Percentiles rank a stretch among this genome's conserved stretches.
Evolutionary conservation across 1,140 invertebrate genomes (phyloP).

Genomic region (Brachionus koreanus): DNA sequence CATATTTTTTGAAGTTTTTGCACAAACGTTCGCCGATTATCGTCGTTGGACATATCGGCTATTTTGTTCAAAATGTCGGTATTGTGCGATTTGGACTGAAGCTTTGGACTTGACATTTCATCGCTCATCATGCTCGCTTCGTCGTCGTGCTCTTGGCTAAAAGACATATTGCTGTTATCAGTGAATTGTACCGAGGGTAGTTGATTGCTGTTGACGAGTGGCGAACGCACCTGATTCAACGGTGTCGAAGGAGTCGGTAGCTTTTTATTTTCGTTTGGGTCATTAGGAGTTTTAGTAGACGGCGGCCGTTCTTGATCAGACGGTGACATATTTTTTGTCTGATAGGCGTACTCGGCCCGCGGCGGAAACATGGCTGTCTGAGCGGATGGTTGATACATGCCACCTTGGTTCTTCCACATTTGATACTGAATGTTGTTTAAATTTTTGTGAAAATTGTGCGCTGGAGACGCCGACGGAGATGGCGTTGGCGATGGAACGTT

Average conservation of each 20-base stretch:
- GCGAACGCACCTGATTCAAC: neutral
- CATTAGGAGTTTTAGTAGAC: neutral
- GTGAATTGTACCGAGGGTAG: neutral
- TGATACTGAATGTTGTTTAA: slow-evolving; percentile 30
- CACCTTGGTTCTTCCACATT: slow-evolving; percentile 13
- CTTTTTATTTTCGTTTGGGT: neutral
- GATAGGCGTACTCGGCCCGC: neutral
- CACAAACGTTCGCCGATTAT: slow-evolving; percentile 27
- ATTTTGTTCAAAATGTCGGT: slow-evolving; percentile 1
- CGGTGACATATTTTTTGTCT: neutral
- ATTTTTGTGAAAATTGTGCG: neutral
- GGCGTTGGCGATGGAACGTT: slow-evolving; percentile 18
- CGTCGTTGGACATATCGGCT: slow-evolving; percentile 3
- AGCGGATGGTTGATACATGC: neutral
- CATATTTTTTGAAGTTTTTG: slow-evolving; percentile 25
- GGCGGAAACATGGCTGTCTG: neutral
- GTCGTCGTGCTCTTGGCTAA: slow-evolving; percentile 16
- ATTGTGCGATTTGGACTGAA: neutral
- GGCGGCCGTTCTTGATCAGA: neutral
- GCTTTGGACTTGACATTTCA: slow-evolving; percentile 6
- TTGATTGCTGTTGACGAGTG: neutral
- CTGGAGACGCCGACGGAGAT: neutral
- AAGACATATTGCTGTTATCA: slow-evolving; percentile 40
- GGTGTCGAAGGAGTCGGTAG: neutral
- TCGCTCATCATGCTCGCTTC: slow-evolving; percentile 41